These are phyloP conservation scores for Caenorhabditis sp. DNA, from an alignment of 2,888 invertebrate genomes.

Conservation along the genomic window DNA sequence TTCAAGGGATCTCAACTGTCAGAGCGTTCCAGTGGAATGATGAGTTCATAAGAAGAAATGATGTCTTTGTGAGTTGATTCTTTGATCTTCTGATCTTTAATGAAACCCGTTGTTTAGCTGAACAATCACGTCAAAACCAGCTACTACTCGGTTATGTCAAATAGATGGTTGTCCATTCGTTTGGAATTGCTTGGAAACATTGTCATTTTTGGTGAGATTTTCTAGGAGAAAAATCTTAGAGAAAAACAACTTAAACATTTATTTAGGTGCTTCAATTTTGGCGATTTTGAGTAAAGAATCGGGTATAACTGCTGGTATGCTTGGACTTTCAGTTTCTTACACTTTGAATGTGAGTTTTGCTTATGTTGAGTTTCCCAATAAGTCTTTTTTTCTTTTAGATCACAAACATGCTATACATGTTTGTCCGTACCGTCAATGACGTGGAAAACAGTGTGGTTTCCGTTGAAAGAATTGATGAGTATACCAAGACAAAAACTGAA, in stretches of 20 bases:
- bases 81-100: not conserved
- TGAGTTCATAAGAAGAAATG: slow-evolving; percentile 70
- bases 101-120: slow-evolving; percentile 33
- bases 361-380: not conserved
- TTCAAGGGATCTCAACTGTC: slow-evolving; percentile 81
- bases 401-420: slow-evolving; percentile 96
- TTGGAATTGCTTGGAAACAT: slow-evolving; percentile 72
- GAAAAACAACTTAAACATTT: too few relatives aligned
- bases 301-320: slow-evolving; percentile 84
- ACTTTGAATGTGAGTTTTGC: slow-evolving; percentile 82
- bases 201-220: slow-evolving; percentile 69
- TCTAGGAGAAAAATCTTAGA: too few relatives aligned
- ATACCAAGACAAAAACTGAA: slow-evolving; percentile 75
- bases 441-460: slow-evolving; percentile 98
- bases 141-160: slow-evolving; percentile 67
- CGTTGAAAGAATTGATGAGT: slow-evolving; percentile 88
- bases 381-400: slow-evolving; percentile 86
- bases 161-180: slow-evolving; percentile 68
- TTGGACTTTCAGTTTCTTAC: slow-evolving; percentile 86
- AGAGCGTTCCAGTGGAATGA: slow-evolving; percentile 79
- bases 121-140: slow-evolving; percentile 62
- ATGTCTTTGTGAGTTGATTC: slow-evolving; percentile 40
- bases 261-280: slow-evolving; percentile 69
- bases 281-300: slow-evolving; percentile 68
- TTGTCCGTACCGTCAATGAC: slow-evolving; percentile 96